Evolutionary conservation across 2,888 invertebrate genomes (phyloP), one percentile per base, ranked within the genome.

Genomic region (Prenolepis imparis): DNA sequence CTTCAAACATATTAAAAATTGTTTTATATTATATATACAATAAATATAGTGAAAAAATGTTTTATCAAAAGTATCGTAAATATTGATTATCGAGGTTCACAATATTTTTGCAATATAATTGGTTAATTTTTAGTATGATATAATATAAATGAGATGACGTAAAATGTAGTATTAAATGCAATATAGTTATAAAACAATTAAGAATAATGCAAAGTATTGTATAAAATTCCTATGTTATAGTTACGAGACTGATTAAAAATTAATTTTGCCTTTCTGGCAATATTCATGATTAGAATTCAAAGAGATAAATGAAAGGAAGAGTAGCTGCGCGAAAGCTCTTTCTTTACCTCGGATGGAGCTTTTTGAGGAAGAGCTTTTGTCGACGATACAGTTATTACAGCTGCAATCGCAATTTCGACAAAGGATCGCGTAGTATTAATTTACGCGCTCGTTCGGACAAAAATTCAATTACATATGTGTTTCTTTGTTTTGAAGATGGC

Each of bases 391-490:
- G 32, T 21, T 36, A 61, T 21, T 36, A 61, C 81, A 81, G 83
- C 84, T 85, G 88, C 52, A 63, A 15, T 6, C 15, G 15, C 80
- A 36, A 52, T 5, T 15, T 52, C 9, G 64, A 12, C 68, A 44
- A 41, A 44, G 66, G 74, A 85, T 70, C 28, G 66, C 57, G 70
- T 86, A 90, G 70, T 86, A 90, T 93, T 92, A 92, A 93, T 92
- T 92, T 90, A 89, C 85, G 83, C 82, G 83, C 81, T 59, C 55
- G 28, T 39, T 39, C 83, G 88, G 85, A 82, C 85, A 88, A 91
- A 93, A 93, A 93, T 94, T 93, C 92, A 94, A 94, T 94, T 93
- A 94, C 93, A 91, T n/a, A n/a, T 90, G 90, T 92, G 91, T 93
- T 94, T 94, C 94, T 93, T 93, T 93, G 93, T 94, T 93, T 93